phyloP scores from a whole-genome alignment of 2,888 invertebrate species.

The Cacoxenus indagator region DNA sequence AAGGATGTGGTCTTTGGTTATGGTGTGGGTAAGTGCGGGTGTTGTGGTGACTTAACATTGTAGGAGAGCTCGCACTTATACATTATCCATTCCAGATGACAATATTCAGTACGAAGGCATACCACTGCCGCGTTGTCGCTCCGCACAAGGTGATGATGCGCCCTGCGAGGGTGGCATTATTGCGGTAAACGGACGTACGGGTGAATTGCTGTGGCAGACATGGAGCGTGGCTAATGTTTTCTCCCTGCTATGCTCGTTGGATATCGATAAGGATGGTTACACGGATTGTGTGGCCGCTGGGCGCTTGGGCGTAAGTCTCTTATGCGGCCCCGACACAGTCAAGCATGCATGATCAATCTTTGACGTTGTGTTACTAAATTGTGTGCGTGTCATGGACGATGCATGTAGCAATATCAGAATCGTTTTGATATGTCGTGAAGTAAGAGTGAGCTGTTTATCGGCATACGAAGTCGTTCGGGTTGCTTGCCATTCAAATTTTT shows the following conservation, averaged over 20 bases:
- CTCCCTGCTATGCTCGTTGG: slow-evolving; percentile 79
- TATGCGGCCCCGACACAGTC: background rate
- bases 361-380: too few relatives aligned
- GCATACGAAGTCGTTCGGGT: background rate
- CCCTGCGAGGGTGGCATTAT: slow-evolving; percentile 82
- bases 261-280: slow-evolving; percentile 78
- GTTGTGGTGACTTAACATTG: background rate
- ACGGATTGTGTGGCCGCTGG: slow-evolving; percentile 83
- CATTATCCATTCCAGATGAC: slow-evolving; percentile 56
- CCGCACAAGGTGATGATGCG: slow-evolving; percentile 76
- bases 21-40: slow-evolving; percentile 76
- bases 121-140: slow-evolving; percentile 73
- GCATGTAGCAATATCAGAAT: too few relatives aligned
- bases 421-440: too few relatives aligned
- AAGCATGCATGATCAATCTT: too few relatives aligned
- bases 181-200: slow-evolving; percentile 81
- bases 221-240: slow-evolving; percentile 82
- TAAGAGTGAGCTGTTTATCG: too few relatives aligned
- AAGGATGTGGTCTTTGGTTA: slow-evolving; percentile 83
- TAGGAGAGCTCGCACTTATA: background rate
- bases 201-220: slow-evolving; percentile 80
- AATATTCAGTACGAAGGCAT: slow-evolving; percentile 73
- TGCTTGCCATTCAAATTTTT: background rate
- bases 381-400: too few relatives aligned
- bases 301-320: slow-evolving; percentile 76